Base-by-base conservation (phyloP, 64 coral and sea anemone species). In the Stylophora pistillata region DNA sequence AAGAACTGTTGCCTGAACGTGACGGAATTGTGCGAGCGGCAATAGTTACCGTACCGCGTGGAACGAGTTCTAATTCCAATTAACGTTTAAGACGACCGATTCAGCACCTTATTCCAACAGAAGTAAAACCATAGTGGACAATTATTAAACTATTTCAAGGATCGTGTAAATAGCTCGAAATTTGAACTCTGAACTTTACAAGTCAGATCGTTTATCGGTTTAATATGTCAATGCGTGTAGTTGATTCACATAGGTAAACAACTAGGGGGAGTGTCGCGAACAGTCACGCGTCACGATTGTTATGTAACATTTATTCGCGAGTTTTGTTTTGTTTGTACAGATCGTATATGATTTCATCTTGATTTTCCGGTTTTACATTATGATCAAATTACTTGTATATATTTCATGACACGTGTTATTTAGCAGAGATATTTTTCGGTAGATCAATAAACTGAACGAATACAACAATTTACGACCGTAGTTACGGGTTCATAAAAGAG, bases 1-100 rank as follows among this genome's bases (percentile, higher is more conserved):
- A 91, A 65, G 61, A 86, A 31, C 59, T 83, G 47, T 2, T 72
- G n/a, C 32, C 10, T 55, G 91, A 85, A 37, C 63, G 71, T n/a
- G 86, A 94, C 71, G 73, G 86, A 29, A 30, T 54, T 7, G 78
- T 89, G 15, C 78, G 87, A 54, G 86, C 92, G 34, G 92, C 57
- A 55, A 53, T 85, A 21, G 72, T 89, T 27, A 89, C 60, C 25
- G 72, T 72, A 25, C 62, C 53, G 0, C n/a, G 77, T 60, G 75
- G 75, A 56, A 59, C 77, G 10, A 79, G 13, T 31, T 58, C n/a
- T 12, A 78, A 72, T 63, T 60, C 58, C 2, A 79, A 87, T 64
- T 55, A 70, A 10, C 69, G 66, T 23, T 74, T 94, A 30, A 55
- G 85, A 82, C 15, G 91, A 71, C 79, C 53, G 20, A 59, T 93